These are phyloP conservation scores for Vidua chalybeata DNA, from an alignment of 2,113 vertebrate genomes.

Conservation along the genomic window DNA sequence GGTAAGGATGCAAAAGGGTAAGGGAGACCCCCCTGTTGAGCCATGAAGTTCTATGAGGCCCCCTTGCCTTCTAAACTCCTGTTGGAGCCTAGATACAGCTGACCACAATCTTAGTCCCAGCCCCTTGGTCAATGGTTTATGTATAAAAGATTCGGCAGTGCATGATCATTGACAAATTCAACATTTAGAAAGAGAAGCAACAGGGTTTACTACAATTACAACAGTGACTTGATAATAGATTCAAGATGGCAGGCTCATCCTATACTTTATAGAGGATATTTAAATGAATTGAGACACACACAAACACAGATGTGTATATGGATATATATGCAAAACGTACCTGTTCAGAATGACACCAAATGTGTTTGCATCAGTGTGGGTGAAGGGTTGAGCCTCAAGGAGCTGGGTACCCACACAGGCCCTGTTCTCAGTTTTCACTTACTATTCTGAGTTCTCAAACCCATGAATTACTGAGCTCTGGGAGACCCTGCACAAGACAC, in stretches of 20 bases:
- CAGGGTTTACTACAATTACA: background rate
- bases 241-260: background rate
- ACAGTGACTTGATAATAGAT: background rate
- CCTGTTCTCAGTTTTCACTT: background rate
- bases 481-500: background rate
- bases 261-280: background rate
- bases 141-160: background rate
- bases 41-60: background rate
- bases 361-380: background rate
- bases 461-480: background rate
- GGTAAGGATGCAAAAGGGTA: background rate
- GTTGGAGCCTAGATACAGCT: background rate
- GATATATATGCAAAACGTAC: accelerated
- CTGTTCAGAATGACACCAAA: background rate
- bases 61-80: background rate
- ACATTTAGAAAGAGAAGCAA: background rate
- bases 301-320: no score
- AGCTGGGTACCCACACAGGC: background rate
- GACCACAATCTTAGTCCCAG: background rate
- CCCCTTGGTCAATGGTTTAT: background rate
- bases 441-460: background rate
- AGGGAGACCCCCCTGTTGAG: background rate
- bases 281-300: background rate
- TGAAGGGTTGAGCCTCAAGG: background rate
- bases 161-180: background rate